Percentiles rank a stretch among this genome's conserved stretches.
Evolutionary conservation across 2,797 vertebrate species (phyloP).

Genomic region (Tarsius wallacei): DNA sequence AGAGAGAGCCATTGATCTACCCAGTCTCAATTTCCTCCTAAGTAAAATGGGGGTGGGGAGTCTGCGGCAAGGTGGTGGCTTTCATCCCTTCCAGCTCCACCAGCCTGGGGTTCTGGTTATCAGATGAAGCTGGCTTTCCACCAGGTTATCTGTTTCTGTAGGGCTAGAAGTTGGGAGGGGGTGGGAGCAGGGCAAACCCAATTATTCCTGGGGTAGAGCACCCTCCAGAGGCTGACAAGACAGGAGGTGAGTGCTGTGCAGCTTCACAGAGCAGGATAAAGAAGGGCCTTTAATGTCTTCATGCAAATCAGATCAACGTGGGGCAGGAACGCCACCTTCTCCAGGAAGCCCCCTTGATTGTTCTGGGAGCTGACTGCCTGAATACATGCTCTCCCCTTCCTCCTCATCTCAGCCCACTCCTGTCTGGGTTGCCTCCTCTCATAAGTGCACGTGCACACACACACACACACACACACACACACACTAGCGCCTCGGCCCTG

Average conservation of each 20-base stretch:
- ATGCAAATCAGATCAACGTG: not conserved
- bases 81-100: not conserved
- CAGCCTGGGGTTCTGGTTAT: not conserved
- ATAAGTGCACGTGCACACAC: not conserved
- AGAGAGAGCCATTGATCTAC: not conserved
- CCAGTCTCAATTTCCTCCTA: not conserved
- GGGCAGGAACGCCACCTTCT: not conserved
- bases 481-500: not conserved
- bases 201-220: not conserved
- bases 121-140: not conserved
- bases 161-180: not conserved
- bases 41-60: not conserved
- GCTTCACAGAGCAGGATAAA: not conserved
- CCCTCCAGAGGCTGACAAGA: not conserved
- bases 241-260: fast-evolving
- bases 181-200: not conserved
- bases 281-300: not conserved
- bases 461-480: not conserved
- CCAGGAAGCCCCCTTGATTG: not conserved
- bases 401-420: not conserved
- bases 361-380: not conserved
- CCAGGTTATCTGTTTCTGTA: not conserved
- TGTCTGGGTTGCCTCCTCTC: not conserved
- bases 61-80: not conserved
- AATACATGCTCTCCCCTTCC: not conserved